Conservation (phyloP, 2,888 invertebrate genomes). For the Caenorhabditis auriculariae region DNA sequence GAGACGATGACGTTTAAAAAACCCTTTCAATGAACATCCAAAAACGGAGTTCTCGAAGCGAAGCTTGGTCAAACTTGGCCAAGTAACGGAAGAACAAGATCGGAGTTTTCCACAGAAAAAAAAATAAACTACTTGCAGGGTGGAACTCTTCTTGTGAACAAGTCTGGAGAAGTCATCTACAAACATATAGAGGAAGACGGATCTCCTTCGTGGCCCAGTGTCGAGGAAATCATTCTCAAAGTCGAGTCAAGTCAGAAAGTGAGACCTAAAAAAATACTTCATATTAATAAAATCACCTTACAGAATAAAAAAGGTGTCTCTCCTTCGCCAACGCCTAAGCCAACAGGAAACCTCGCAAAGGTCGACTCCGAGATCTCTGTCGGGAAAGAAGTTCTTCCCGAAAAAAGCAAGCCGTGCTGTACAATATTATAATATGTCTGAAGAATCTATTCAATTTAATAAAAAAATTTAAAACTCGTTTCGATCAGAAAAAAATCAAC, state of each 20-base stretch:
- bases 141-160: constrained; percentile 37
- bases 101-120: too few relatives aligned
- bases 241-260: constrained; percentile 9
- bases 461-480: too few relatives aligned
- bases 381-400: constrained; percentile 9
- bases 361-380: constrained; percentile 40
- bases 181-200: constrained; percentile 36
- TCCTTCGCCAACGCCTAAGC: not conserved
- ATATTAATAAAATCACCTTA: constrained; percentile 4
- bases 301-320: constrained; percentile 9
- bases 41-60: not conserved
- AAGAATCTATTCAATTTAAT: too few relatives aligned
- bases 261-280: constrained; percentile 3
- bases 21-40: constrained; percentile 1
- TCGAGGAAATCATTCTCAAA: constrained; percentile 31
- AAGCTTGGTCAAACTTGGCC: constrained; percentile 19
- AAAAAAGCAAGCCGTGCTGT: constrained; percentile 37
- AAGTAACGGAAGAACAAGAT: constrained; percentile 17
- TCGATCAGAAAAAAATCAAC: too few relatives aligned
- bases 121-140: constrained; percentile 9
- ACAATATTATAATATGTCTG: constrained; percentile 28
- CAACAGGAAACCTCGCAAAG: constrained; percentile 20
- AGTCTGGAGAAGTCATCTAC: constrained; percentile 31
- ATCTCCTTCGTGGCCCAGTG: constrained; percentile 26
- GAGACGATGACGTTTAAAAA: constrained; percentile 13